Evolutionary conservation across 2,113 vertebrate genomes (phyloP).

Genomic region (Illadopsis cleaveri): DNA sequence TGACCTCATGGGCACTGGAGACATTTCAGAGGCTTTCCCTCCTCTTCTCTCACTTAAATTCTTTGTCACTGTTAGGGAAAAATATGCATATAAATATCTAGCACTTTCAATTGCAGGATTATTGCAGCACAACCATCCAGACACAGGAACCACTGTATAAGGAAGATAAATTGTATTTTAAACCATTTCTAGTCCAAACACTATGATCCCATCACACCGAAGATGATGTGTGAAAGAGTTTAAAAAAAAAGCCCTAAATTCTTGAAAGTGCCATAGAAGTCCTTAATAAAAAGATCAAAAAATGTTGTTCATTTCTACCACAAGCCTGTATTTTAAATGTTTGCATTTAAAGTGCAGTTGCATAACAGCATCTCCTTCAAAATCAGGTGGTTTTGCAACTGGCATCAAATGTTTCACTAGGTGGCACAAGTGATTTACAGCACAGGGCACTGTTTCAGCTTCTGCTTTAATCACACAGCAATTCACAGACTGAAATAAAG

Average conservation of each 20-base stretch:
- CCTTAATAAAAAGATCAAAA: not conserved
- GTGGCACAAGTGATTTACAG: conserved; percentile 48
- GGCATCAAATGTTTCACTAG: conserved; percentile 18
- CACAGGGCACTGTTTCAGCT: not conserved
- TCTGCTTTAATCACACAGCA: not conserved
- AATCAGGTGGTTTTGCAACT: not conserved
- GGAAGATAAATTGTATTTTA: not conserved
- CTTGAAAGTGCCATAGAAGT: not conserved
- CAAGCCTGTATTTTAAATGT: not conserved
- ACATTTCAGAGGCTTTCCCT: conserved; percentile 88
- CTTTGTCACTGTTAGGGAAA: conserved; percentile 84
- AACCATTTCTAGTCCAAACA: not conserved
- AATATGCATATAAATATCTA: not conserved
- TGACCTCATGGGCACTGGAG: conserved; percentile 87
- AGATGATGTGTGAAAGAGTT: not conserved
- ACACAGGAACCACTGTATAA: not conserved
- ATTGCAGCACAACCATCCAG: not conserved
- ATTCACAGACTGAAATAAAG: not conserved
- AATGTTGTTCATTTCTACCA: not conserved
- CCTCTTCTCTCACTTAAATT: conserved; percentile 88
- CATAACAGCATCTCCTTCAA: not conserved
- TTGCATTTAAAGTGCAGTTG: not conserved
- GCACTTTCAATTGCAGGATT: not conserved
- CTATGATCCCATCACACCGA: not conserved
- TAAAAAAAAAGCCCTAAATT: not conserved